Conservation (phyloP, 92 coral and sea anemone species). For the Parazoanthus atlanticus region DNA sequence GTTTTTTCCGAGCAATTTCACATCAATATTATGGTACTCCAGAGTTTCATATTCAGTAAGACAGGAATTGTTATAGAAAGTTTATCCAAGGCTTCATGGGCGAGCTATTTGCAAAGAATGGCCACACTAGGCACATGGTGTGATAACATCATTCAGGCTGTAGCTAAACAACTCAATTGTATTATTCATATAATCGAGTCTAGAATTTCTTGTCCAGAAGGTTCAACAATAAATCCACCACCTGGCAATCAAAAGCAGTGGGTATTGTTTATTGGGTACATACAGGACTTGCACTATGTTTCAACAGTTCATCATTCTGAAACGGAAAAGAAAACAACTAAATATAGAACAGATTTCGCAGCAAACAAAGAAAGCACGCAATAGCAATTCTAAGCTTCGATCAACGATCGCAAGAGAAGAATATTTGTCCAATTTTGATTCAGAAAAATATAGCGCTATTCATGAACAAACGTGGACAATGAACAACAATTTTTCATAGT, state of each 20-base stretch:
- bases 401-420: constrained; percentile 8
- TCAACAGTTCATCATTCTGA: constrained; percentile 12
- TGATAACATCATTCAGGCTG: constrained; percentile 25
- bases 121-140: constrained; percentile 25
- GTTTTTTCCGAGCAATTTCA: constrained; percentile 45
- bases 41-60: not conserved
- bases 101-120: constrained; percentile 20
- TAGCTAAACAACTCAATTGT: constrained; percentile 29
- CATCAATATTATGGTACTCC: constrained; percentile 33
- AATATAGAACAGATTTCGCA: not conserved
- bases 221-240: constrained; percentile 45
- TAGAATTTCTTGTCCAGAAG: constrained; percentile 44
- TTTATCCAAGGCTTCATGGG: constrained; percentile 21
- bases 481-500: constrained; percentile 39
- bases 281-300: constrained; percentile 48
- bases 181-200: constrained; percentile 43
- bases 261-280: constrained; percentile 40
- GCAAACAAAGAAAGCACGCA: constrained; percentile 2
- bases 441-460: constrained; percentile 16
- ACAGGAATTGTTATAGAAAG: constrained; percentile 22
- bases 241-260: constrained; percentile 17
- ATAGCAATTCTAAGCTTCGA: not conserved
- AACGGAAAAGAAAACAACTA: constrained; percentile 1
- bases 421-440: constrained; percentile 42
- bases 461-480: constrained; percentile 57